A percentile compares a stretch with the other conserved stretches of the same genome.
These are phyloP conservation scores for Otolemur crassicaudatus DNA, from an alignment of 2,797 vertebrate species.

Conservation along the genomic window DNA sequence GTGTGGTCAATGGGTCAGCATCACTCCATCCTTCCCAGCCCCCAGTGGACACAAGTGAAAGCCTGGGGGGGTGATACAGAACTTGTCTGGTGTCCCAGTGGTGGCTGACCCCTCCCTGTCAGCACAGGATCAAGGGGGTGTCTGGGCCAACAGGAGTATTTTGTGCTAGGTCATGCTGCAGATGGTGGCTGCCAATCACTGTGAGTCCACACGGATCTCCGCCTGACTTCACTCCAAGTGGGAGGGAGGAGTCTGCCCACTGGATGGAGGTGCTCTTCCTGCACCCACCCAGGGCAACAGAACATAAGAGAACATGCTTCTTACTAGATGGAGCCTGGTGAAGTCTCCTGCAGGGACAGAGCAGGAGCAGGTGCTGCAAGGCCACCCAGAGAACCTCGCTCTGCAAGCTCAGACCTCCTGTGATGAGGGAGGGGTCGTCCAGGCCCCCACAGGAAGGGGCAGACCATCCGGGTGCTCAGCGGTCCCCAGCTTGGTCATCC, in stretches of 20 bases:
- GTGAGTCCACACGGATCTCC: neutral
- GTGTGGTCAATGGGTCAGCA: fast-evolving
- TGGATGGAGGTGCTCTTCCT: neutral
- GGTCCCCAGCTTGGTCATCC: fast-evolving
- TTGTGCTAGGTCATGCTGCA: neutral
- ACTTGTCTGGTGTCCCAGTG: fast-evolving
- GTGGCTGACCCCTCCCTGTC: neutral
- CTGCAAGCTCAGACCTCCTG: neutral
- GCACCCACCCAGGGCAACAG: neutral
- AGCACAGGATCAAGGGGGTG: fast-evolving
- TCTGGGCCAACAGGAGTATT: neutral
- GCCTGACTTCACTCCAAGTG: fast-evolving
- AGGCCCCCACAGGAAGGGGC: fast-evolving
- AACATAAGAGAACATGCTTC: neutral
- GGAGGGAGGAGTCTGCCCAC: neutral
- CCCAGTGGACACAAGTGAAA: neutral
- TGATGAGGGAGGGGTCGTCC: neutral
- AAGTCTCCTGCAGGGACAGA: neutral
- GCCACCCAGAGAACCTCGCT: fast-evolving
- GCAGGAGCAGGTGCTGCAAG: fast-evolving
- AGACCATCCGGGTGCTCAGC: fast-evolving
- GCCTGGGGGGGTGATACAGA: fast-evolving
- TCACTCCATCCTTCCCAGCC: too few relatives aligned
- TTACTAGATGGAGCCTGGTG: neutral
- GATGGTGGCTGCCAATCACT: fast-evolving